Conservation (phyloP, 2,797 vertebrate genomes). For the Danio aesculapii region DNA sequence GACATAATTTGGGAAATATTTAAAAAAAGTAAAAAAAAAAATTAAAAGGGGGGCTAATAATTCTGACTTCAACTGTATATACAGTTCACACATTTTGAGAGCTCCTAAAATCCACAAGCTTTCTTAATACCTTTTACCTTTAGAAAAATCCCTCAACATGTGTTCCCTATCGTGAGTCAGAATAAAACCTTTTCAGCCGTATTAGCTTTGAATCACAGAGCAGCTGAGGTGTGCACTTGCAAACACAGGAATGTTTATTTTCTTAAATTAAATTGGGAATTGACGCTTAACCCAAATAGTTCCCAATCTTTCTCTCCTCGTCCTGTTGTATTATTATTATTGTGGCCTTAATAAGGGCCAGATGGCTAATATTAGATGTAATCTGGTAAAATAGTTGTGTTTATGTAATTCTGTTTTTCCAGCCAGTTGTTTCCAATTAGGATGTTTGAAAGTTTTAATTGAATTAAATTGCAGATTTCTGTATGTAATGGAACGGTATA, state of each 20-base stretch:
- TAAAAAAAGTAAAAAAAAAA: too few species aligned
- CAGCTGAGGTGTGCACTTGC: constrained; percentile 61
- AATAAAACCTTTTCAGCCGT: constrained; percentile 50
- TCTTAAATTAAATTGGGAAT: constrained; percentile 79
- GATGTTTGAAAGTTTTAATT: constrained; percentile 85
- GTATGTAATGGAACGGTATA: constrained; percentile 70
- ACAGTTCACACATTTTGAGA: background rate
- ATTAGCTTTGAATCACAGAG: constrained; percentile 59
- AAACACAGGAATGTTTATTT: constrained; percentile 80
- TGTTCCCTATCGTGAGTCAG: constrained; percentile 56
- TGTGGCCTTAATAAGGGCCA: constrained; percentile 79
- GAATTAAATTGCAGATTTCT: constrained; percentile 83
- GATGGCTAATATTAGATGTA: constrained; percentile 86
- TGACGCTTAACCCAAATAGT: constrained; percentile 78
- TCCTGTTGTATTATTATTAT: constrained; percentile 74
- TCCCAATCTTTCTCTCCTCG: constrained; percentile 62
- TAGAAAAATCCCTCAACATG: constrained; percentile 40
- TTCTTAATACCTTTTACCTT: constrained; percentile 9
- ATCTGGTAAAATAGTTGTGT: constrained; percentile 84
- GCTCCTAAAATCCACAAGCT: constrained; percentile 4
- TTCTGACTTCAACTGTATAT: too few species aligned
- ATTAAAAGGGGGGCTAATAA: too few species aligned
- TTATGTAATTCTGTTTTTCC: constrained; percentile 84
- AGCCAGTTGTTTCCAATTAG: constrained; percentile 86
- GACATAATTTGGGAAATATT: too few species aligned